Conservation (phyloP, 2,888 invertebrate species). For the Pristionchus japonicus region DNA sequence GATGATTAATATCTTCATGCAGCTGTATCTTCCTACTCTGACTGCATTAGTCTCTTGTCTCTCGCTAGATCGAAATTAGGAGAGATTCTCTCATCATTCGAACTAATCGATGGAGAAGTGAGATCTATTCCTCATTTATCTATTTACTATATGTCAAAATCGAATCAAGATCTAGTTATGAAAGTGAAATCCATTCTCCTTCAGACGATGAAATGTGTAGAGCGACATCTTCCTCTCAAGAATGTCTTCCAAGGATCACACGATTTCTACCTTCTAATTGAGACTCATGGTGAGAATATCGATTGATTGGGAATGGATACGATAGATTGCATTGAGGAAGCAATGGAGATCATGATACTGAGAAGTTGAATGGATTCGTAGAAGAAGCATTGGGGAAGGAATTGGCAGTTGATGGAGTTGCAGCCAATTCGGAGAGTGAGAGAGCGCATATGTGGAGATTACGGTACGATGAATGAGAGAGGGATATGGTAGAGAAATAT, state of each 20-base stretch:
- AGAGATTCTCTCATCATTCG: constrained; percentile 89
- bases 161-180: too few relatives aligned
- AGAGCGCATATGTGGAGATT: constrained; percentile 46
- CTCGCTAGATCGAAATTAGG: constrained; percentile 24
- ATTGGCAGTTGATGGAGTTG: constrained; percentile 69
- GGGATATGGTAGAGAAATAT: background rate
- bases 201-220: constrained; percentile 57
- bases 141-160: too few relatives aligned
- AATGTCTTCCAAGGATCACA: constrained; percentile 58
- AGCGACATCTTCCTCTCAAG: constrained; percentile 60
- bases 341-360: constrained; percentile 87
- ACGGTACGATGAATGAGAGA: background rate
- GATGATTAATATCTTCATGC: background rate
- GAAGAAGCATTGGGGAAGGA: constrained; percentile 76
- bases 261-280: constrained; percentile 68
- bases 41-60: constrained; percentile 33
- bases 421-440: constrained; percentile 25
- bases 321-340: constrained; percentile 81
- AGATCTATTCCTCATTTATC: constrained; percentile 79
- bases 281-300: constrained; percentile 72
- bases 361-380: constrained; percentile 87
- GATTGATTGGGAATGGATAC: background rate
- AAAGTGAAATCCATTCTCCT: background rate
- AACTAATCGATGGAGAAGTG: constrained; percentile 88
- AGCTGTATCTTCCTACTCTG: constrained; percentile 26